Conservation (phyloP, 2,888 invertebrate species). For the Heliconius charithonia region DNA sequence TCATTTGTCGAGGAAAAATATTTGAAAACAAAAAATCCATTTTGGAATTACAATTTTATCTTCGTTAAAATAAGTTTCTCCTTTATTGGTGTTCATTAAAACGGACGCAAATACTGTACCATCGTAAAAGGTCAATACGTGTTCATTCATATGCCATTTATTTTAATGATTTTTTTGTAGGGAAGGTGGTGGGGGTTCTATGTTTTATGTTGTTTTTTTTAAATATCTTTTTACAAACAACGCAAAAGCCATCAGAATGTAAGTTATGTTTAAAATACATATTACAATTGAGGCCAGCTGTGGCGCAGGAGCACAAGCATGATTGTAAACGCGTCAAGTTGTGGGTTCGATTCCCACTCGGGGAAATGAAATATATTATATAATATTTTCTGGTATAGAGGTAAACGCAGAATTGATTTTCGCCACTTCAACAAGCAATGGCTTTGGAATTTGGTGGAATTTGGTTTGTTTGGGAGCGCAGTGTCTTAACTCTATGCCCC, state of each 20-base stretch:
- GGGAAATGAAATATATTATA: too few relatives aligned
- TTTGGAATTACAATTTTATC: slow-evolving; percentile 40
- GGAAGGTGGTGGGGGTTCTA: slow-evolving; percentile 5
- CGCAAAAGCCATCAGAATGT: background rate
- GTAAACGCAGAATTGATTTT: rapidly evolving
- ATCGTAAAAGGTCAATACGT: slow-evolving; percentile 45
- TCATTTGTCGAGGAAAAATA: slow-evolving; percentile 4
- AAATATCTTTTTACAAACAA: slow-evolving; percentile 13
- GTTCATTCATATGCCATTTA: slow-evolving; percentile 43
- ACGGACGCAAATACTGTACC: slow-evolving; percentile 41
- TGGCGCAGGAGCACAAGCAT: too few relatives aligned
- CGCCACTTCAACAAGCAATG: too few relatives aligned
- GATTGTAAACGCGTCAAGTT: too few relatives aligned
- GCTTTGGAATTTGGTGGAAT: too few relatives aligned
- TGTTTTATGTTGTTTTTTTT: slow-evolving; percentile 8
- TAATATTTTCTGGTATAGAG: too few relatives aligned
- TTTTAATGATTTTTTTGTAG: slow-evolving; percentile 36
- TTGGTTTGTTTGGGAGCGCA: too few relatives aligned
- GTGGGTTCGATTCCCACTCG: too few relatives aligned
- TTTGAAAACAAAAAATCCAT: slow-evolving; percentile 15
- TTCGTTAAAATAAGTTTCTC: slow-evolving; percentile 43
- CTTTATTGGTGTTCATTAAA: slow-evolving; percentile 49
- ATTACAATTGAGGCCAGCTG: background rate
- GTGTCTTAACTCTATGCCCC: too few relatives aligned
- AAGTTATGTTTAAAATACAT: background rate